Evolutionary conservation across 2,797 vertebrate species (phyloP).

Genomic region (Petrocephalus sullivani): DNA sequence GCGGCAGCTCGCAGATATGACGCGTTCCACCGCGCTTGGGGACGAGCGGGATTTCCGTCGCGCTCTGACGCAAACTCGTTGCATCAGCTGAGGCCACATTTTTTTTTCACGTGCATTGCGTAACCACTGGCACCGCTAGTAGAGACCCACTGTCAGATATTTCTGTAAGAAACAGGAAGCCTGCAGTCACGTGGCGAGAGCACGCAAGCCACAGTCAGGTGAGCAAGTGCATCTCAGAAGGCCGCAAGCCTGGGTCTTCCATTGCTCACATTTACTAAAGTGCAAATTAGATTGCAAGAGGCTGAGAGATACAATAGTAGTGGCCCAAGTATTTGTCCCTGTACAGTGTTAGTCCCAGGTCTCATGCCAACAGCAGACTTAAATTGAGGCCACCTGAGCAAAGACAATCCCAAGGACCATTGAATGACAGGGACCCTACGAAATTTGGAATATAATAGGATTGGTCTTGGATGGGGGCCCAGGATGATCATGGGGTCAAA

Average conservation of each 20-base stretch:
- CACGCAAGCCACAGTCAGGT: not conserved
- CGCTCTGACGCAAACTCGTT: not conserved
- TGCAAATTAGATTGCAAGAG: not conserved
- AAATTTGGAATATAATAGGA: not conserved
- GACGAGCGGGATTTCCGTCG: not conserved
- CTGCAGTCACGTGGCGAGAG: not conserved
- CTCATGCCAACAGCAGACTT: not conserved
- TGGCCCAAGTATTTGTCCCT: not conserved
- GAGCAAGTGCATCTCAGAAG: not conserved
- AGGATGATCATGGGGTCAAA: not conserved
- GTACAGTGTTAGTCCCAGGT: not conserved
- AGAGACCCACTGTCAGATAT: not conserved
- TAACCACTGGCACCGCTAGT: not conserved
- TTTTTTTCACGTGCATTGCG: not conserved
- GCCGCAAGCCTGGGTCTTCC: too few relatives aligned
- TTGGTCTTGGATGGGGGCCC: not conserved
- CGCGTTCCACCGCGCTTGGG: not conserved
- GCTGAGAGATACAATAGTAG: not conserved
- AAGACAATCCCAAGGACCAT: not conserved
- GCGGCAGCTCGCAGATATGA: too few relatives aligned
- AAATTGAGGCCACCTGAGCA: not conserved
- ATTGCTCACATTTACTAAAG: not conserved
- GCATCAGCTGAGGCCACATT: not conserved
- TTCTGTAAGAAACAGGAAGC: not conserved
- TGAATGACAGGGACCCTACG: not conserved